Conservation (phyloP, 1,140 invertebrate species). For the Drosophila kikkawai region DNA sequence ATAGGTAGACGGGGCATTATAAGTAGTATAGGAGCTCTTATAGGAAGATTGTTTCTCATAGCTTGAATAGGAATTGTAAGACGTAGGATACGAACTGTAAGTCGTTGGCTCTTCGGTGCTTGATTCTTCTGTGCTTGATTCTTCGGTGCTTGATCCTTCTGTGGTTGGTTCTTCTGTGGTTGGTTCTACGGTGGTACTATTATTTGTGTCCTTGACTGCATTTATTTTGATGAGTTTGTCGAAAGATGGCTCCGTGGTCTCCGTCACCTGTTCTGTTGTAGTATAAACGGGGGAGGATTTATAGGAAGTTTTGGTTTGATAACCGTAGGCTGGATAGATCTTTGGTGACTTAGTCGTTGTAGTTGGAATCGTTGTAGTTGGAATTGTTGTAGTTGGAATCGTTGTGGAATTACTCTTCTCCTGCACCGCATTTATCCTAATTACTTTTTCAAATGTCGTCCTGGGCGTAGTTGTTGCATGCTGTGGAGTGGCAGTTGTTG, state of each 20-base stretch:
- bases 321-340: not conserved
- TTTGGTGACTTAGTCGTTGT: not conserved
- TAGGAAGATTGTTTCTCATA: not conserved
- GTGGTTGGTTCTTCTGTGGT: not conserved
- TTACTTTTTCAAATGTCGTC: not conserved
- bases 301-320: not conserved
- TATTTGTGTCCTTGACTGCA: not conserved
- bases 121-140: not conserved
- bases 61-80: not conserved
- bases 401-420: not conserved
- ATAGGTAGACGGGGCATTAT: not conserved
- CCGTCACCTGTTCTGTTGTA: not conserved
- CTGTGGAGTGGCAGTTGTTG: constrained; percentile 6
- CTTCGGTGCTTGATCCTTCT: not conserved
- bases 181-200: not conserved
- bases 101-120: not conserved
- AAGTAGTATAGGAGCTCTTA: not conserved
- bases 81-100: not conserved
- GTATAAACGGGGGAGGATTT: not conserved
- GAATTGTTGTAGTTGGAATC: not conserved
- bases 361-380: not conserved
- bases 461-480: constrained; percentile 24
- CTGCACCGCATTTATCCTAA: constrained; percentile 10
- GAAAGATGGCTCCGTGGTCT: not conserved
- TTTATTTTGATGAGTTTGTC: constrained; percentile 12